A percentile compares a stretch with the other conserved stretches of the same genome.
Evolutionary conservation across 1,140 invertebrate species (phyloP).

Genomic region (Drosophila busckii): DNA sequence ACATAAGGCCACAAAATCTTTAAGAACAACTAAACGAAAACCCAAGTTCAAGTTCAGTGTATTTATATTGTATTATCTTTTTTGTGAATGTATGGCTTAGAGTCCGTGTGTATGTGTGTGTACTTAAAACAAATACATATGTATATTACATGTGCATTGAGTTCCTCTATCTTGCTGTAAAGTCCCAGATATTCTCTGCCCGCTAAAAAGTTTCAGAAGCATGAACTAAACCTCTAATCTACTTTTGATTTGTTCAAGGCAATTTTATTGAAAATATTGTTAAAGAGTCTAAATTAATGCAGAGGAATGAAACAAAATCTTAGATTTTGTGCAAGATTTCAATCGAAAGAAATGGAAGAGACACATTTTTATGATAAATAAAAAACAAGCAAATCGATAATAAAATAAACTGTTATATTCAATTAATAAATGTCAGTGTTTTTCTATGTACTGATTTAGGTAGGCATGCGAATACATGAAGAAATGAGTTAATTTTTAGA

Average conservation of each 20-base stretch:
- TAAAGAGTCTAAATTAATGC: slow-evolving; percentile 15
- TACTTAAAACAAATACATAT: too few species aligned
- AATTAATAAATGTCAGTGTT: slow-evolving; percentile 35
- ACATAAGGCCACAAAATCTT: not conserved
- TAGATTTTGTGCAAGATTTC: slow-evolving; percentile 11
- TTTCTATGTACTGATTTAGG: not conserved
- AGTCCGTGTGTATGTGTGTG: not conserved
- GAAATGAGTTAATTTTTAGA: not conserved
- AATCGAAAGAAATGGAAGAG: slow-evolving; percentile 19
- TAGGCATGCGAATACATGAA: not conserved
- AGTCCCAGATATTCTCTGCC: slow-evolving; percentile 7
- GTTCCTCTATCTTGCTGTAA: slow-evolving; percentile 15
- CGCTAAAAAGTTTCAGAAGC: slow-evolving; percentile 17
- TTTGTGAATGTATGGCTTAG: not conserved
- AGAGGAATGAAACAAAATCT: slow-evolving; percentile 14
- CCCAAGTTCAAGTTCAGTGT: slow-evolving; percentile 19
- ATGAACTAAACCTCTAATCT: slow-evolving; percentile 13
- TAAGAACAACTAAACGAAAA: slow-evolving; percentile 13
- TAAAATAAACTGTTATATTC: slow-evolving; percentile 74
- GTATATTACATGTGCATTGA: slow-evolving; percentile 14
- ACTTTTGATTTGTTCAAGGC: slow-evolving; percentile 10
- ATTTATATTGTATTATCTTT: slow-evolving; percentile 20
- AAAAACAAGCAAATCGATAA: slow-evolving; percentile 41
- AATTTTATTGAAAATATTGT: too few species aligned
- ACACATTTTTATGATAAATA: slow-evolving; percentile 29